phyloP scores from a whole-genome alignment of 1,140 invertebrate genomes.

The Drosophila truncata region DNA sequence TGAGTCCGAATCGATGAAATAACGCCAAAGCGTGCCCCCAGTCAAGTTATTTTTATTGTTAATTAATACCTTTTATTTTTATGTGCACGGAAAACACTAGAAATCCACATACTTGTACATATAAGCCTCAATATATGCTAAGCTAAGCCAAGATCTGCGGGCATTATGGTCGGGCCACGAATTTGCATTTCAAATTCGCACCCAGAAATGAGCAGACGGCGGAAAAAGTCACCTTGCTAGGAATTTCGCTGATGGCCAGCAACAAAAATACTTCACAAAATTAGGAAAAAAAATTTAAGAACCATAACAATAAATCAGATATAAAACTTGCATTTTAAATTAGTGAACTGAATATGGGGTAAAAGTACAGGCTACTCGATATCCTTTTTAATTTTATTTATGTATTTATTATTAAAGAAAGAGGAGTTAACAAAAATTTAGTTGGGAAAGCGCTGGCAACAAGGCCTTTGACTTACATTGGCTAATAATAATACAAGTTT shows the following conservation, averaged over 20 bases:
- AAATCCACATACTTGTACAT: constrained; percentile 29
- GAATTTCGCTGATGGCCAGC: constrained; percentile 65
- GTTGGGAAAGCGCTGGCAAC: too few species aligned
- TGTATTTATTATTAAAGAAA: too few species aligned
- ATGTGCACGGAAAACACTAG: constrained; percentile 57
- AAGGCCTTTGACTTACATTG: too few species aligned
- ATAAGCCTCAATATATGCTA: constrained; percentile 1
- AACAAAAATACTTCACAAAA: constrained; percentile 29
- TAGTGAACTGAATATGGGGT: background rate
- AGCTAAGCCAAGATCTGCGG: constrained; percentile 20
- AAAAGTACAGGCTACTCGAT: background rate
- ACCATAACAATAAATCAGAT: constrained; percentile 51
- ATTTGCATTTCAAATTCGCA: constrained; percentile 83
- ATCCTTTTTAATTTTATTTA: too few species aligned
- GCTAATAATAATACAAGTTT: background rate
- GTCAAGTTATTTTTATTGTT: constrained; percentile 80
- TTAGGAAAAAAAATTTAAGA: constrained; percentile 40
- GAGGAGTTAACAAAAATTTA: too few species aligned
- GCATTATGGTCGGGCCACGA: constrained; percentile 41
- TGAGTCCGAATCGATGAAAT: constrained; percentile 59
- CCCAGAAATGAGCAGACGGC: constrained; percentile 61
- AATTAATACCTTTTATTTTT: constrained; percentile 80
- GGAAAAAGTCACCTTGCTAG: constrained; percentile 80
- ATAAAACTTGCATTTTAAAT: constrained; percentile 41
- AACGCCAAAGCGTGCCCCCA: constrained; percentile 79